A percentile compares a stretch with the other conserved stretches of the same genome.
These are phyloP conservation scores for Leuciscus waleckii DNA, from an alignment of 2,797 vertebrate species.

Conservation along the genomic window DNA sequence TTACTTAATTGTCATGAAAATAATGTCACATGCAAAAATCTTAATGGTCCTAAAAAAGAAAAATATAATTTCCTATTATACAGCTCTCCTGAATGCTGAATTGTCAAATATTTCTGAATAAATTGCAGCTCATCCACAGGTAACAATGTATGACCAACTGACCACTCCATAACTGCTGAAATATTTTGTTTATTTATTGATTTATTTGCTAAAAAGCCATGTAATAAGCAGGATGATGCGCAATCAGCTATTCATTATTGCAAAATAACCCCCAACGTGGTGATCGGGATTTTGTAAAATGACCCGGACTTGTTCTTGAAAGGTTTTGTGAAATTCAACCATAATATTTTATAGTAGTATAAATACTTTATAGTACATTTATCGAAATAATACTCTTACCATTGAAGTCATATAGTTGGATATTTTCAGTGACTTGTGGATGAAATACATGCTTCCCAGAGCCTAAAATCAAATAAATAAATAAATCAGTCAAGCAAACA, in stretches of 20 bases:
- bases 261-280: background rate
- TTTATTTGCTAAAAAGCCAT: background rate
- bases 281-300: background rate
- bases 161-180: background rate
- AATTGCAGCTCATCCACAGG: background rate
- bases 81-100: background rate
- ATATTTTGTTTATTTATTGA: background rate
- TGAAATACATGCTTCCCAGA: slow-evolving; percentile 86
- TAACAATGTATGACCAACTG: background rate
- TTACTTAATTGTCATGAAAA: background rate
- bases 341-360: background rate
- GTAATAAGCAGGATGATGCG: background rate
- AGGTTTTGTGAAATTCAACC: background rate
- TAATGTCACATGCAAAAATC: background rate
- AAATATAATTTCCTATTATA: background rate
- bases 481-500: slow-evolving; percentile 58
- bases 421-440: slow-evolving; percentile 81
- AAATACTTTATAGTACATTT: background rate
- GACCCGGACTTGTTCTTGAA: background rate
- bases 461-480: slow-evolving; percentile 71
- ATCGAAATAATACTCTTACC: slow-evolving; percentile 71
- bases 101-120: background rate
- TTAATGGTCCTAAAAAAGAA: background rate
- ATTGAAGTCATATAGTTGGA: slow-evolving; percentile 83
- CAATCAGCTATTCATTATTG: background rate